Evolutionary conservation across 2,888 invertebrate species (phyloP), one percentile per base, ranked within the genome.

Genomic region (Incurvaria masculella): DNA sequence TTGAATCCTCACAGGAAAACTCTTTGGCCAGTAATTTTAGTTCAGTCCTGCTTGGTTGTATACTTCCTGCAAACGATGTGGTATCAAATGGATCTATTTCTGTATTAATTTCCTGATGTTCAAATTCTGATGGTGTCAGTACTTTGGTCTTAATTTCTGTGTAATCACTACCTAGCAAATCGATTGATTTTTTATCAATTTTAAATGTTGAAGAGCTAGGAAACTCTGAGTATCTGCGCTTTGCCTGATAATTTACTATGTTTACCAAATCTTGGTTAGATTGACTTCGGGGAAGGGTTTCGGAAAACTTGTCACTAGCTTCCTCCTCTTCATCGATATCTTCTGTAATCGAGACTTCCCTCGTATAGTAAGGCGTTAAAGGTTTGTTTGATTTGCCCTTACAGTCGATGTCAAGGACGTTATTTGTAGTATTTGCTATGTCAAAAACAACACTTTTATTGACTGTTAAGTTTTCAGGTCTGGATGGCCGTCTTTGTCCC

Each of bases 21-120:
- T 91, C 91, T 63, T 81, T 88, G 56, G 91, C 90, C 18, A 92
- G 62, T 38, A 91, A 67, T 63, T 88, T 89, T 10, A 92, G 72
- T 65, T 92, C 92, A 2, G 90, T 87, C 67, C 84, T 87, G 3
- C 91, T 89, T 0, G 91, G 91, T 45, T 83, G 74, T 47, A 91
- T 84, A 61, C 89, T 87, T 49, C 78, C 80, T 0, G 91, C 91
- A 57, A 90, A 89, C 0, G 93, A 90, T n/a, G n/a, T n/a, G 1
- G 94, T 94, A 62, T 94, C 94, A 63, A 94, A 94, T 0, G 94
- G 94, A 73, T 93, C 93, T 8, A 72, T 66, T 56, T 86, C 76
- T 49, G 76, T 72, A 45, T 69, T 61, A 26, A 68, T 62, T 21
- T 67, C 62, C 2, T 63, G 61, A 44, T 10, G 49, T 16, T 65